These are phyloP conservation scores for Carcinoscorpius rotundicauda DNA, from an alignment of 1,140 invertebrate species.

Conservation along the genomic window DNA sequence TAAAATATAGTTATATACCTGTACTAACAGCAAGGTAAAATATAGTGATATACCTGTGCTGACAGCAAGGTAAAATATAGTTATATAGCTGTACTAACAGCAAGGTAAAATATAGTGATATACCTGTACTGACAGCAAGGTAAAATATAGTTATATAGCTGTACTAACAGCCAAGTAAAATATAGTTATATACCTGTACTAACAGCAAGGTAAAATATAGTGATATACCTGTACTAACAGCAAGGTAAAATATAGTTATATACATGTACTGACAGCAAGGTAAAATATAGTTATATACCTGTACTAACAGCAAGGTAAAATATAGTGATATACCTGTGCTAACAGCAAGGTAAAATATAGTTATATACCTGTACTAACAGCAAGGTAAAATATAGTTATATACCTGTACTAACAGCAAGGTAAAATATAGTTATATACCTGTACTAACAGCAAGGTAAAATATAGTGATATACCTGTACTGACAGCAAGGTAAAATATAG, in stretches of 20 bases:
- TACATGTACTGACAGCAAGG: conserved; percentile 28
- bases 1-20: conserved; percentile 20
- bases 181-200: conserved; percentile 15
- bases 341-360: conserved; percentile 30
- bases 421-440: conserved; percentile 20
- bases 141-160: conserved; percentile 20
- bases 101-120: conserved; percentile 27
- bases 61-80: conserved; percentile 30
- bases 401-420: conserved; percentile 29
- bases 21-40: conserved; percentile 32
- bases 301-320: conserved; percentile 32
- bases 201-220: conserved; percentile 30
- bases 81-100: conserved; percentile 22
- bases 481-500: conserved; percentile 30
- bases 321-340: conserved; percentile 19
- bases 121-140: conserved; percentile 28
- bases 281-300: conserved; percentile 20
- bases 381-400: conserved; percentile 27
- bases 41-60: conserved; percentile 19
- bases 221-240: conserved; percentile 22
- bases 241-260: conserved; percentile 27
- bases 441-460: conserved; percentile 32
- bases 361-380: conserved; percentile 22
- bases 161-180: conserved; percentile 32
- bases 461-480: conserved; percentile 15